phyloP scores from a whole-genome alignment of 1,140 invertebrate genomes.

The Coboldia fuscipes region DNA sequence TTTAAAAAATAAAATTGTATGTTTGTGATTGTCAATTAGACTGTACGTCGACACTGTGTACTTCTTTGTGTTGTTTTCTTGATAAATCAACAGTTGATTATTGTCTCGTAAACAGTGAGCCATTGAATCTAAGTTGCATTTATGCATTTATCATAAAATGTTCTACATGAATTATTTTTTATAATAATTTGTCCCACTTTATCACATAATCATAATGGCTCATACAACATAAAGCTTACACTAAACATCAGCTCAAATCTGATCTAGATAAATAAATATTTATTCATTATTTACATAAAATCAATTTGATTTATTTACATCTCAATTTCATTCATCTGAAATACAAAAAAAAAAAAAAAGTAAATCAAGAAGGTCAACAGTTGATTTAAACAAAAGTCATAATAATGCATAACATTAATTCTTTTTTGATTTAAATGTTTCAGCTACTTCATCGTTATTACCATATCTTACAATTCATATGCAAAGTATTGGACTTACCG shows the following conservation, averaged over 20 bases:
- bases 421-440: constrained; percentile 12
- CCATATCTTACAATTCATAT: constrained; percentile 73
- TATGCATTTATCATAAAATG: too few species aligned
- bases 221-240: too few species aligned
- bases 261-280: background rate
- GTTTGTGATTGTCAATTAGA: too few species aligned
- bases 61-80: too few species aligned
- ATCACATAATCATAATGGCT: too few species aligned
- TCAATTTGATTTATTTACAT: background rate
- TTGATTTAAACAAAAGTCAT: background rate
- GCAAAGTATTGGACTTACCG: constrained; percentile 63
- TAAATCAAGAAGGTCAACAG: background rate
- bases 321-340: background rate
- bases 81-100: too few species aligned
- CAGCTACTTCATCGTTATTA: constrained; percentile 53
- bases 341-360: background rate
- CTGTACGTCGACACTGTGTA: too few species aligned
- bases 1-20: too few species aligned
- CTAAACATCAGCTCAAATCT: background rate
- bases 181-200: too few species aligned
- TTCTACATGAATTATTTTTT: too few species aligned
- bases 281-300: background rate
- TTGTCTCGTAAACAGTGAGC: too few species aligned
- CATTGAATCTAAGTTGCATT: too few species aligned
- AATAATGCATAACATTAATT: background rate